Percentiles rank a stretch among this genome's conserved stretches.
Evolutionary conservation across 2,113 vertebrate species (phyloP).

Genomic region (Progne subis): DNA sequence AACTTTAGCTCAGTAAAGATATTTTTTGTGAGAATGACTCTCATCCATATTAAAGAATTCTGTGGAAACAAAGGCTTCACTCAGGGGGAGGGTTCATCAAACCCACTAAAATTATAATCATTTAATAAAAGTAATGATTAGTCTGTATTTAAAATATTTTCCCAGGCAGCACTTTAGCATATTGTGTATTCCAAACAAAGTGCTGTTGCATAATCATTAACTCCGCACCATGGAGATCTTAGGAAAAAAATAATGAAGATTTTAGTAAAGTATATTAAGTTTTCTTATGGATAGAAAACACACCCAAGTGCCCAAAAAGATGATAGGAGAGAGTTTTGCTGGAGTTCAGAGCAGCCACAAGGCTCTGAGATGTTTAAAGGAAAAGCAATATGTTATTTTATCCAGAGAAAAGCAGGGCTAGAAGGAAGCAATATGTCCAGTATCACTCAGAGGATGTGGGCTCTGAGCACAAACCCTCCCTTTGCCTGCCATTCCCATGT

Average conservation of each 20-base stretch:
- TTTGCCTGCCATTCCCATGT: not conserved
- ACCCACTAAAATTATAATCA: slow-evolving; percentile 48
- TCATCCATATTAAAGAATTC: slow-evolving; percentile 54
- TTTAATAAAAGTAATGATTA: slow-evolving; percentile 61
- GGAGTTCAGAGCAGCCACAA: not conserved
- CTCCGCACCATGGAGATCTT: not conserved
- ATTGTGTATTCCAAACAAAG: slow-evolving; percentile 59
- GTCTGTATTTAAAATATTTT: slow-evolving; percentile 61
- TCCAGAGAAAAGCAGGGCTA: not conserved
- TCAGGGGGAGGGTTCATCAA: slow-evolving; percentile 29
- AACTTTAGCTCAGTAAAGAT: not conserved
- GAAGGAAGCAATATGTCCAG: not conserved
- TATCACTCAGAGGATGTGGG: not conserved
- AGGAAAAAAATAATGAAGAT: not conserved
- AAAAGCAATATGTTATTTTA: not conserved
- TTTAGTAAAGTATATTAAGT: not conserved
- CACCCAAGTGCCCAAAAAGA: not conserved
- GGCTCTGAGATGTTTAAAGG: not conserved
- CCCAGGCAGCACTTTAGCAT: slow-evolving; percentile 39
- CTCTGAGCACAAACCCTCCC: not conserved
- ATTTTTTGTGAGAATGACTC: slow-evolving; percentile 21
- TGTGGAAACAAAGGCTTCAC: slow-evolving; percentile 47
- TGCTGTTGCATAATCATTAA: slow-evolving; percentile 40
- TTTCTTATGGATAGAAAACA: not conserved
- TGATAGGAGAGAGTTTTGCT: not conserved